Percentiles rank a stretch among this genome's conserved stretches.
Conservation (phyloP, 2,888 invertebrate genomes). For the Meteorus cinctellus region DNA sequence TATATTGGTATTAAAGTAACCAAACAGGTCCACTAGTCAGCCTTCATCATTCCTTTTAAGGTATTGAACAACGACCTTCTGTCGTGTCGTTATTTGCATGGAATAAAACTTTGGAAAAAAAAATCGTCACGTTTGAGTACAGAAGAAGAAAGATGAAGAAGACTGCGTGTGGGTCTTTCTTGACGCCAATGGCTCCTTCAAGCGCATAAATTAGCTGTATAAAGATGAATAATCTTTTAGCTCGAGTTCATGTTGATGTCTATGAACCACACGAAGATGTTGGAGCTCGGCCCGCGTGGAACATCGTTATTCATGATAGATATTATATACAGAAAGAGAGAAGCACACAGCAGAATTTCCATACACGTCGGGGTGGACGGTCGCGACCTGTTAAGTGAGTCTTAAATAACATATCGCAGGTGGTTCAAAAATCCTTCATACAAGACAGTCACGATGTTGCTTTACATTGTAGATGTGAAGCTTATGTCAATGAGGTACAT, state of each 20-base stretch:
- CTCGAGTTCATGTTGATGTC: constrained; percentile 8
- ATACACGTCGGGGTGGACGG: background rate
- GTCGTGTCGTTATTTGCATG: constrained; percentile 22
- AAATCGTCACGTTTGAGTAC: constrained; percentile 18
- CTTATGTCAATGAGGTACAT: too few species aligned
- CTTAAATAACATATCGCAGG: background rate
- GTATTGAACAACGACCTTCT: constrained; percentile 20
- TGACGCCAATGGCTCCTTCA: constrained; percentile 13
- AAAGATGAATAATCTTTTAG: background rate
- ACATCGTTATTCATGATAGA: constrained; percentile 12
- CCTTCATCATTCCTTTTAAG: constrained; percentile 52
- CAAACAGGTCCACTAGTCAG: constrained; percentile 57
- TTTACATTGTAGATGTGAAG: background rate
- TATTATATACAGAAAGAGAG: background rate
- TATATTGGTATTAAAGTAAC: constrained; percentile 44
- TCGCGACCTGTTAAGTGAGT: background rate
- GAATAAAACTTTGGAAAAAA: constrained; percentile 21
- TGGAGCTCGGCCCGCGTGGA: background rate
- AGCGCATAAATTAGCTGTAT: constrained; percentile 6
- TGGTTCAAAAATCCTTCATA: background rate
- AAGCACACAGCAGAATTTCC: background rate
- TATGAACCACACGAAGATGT: background rate
- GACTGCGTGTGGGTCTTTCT: background rate
- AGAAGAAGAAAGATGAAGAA: constrained; percentile 40
- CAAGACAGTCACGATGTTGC: background rate